A percentile compares a stretch with the other conserved stretches of the same genome.
Conservation (phyloP, 2,888 invertebrate genomes). For the Hoplodrina ambigua region DNA sequence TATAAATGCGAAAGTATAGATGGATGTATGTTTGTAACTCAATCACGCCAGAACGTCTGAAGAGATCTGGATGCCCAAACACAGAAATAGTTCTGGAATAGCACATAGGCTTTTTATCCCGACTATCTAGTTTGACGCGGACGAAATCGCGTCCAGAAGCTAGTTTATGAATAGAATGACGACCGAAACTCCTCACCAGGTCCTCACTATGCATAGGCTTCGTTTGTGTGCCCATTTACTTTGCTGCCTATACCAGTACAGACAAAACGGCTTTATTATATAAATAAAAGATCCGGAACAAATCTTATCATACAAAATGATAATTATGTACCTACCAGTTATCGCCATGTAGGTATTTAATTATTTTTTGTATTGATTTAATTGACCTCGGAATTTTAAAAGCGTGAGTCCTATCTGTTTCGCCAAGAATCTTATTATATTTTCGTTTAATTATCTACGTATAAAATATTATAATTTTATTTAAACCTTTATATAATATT, state of each 20-base stretch:
- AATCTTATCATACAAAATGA: conserved; percentile 23
- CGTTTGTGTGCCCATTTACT: too few species aligned
- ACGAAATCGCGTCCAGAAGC: too few species aligned
- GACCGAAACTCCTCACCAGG: too few species aligned
- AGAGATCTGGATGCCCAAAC: too few species aligned
- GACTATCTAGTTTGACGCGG: too few species aligned
- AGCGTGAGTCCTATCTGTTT: neutral
- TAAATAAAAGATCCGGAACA: conserved; percentile 24
- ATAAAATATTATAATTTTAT: neutral
- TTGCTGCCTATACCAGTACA: neutral
- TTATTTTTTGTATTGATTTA: conserved; percentile 19
- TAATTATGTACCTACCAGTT: conserved; percentile 3
- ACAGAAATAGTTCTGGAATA: too few species aligned
- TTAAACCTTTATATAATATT: neutral
- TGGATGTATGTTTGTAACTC: too few species aligned
- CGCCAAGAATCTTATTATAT: neutral
- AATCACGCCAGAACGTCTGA: too few species aligned
- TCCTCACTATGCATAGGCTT: too few species aligned
- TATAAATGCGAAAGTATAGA: too few species aligned
- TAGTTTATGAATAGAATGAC: too few species aligned
- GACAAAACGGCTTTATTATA: neutral
- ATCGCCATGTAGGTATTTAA: neutral
- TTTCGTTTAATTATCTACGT: neutral
- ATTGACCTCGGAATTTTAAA: conserved; percentile 31
- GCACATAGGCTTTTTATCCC: too few species aligned